Conservation (phyloP, 2,113 vertebrate species). For the Octodon degus region DNA sequence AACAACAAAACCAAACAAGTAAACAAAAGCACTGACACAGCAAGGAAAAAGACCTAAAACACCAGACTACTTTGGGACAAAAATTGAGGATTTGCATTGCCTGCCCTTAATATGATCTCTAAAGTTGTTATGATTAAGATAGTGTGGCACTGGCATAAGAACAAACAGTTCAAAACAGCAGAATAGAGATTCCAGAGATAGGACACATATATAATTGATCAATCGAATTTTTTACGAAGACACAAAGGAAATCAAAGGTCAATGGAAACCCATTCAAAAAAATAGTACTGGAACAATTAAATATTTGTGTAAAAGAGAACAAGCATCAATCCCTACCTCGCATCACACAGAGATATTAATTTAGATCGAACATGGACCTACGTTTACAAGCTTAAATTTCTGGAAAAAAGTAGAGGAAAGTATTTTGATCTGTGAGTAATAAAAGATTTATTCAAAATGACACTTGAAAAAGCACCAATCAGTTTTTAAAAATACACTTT, state of each 20-base stretch:
- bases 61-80: not conserved
- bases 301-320: not conserved
- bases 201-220: not conserved
- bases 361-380: not conserved
- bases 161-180: not conserved
- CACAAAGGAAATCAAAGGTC: not conserved
- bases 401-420: not conserved
- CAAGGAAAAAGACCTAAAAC: not conserved
- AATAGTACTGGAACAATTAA: not conserved
- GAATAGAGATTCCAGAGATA: not conserved
- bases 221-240: not conserved
- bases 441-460: not conserved
- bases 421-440: not conserved
- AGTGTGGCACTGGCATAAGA: not conserved
- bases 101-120: not conserved
- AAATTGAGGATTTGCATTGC: not conserved
- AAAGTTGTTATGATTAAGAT: not conserved
- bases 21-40: not conserved
- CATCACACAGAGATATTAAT: not conserved
- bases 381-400: not conserved
- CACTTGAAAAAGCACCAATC: not conserved
- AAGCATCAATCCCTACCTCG: not conserved
- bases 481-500: not conserved
- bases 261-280: not conserved
- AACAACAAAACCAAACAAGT: too few species aligned